Evolutionary conservation across 2,888 invertebrate genomes (phyloP), one percentile per base, ranked within the genome.

Genomic region (Ormyrus labotus): DNA sequence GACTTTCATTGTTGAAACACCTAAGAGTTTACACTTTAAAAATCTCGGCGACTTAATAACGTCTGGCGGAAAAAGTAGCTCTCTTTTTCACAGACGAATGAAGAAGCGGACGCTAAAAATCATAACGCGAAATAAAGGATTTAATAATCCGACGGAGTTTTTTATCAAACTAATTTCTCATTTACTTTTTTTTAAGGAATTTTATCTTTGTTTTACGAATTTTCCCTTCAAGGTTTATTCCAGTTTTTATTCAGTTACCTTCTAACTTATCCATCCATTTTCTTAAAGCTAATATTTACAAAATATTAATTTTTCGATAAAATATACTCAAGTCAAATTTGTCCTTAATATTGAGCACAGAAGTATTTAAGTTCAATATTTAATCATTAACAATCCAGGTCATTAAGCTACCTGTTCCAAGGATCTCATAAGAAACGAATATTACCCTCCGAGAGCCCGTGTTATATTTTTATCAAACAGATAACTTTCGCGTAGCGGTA

Each of bases 61-160:
- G 50, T 50, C 19, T 2, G 5, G 19, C 6, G 53, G 67, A 67
- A 67, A 67, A 67, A 67, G 51, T 51, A 34, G 51, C 53, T 67
- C 53, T 51, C 51, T 11, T 67, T 67, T 51, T 53, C 53, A 19
- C 19, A 10, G 13, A 10, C 19, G 19, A 19, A 67, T 19, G 67
- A 53, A 19, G n/a, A 45, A 67, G 19, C 45, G 45, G 45, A 55
- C 57, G 68, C 57, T 55, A 57, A 57, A 57, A 57, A 69, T 57
- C 68, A 69, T 57, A n/a, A 6, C 45, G 11, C 45, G 67, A 67
- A 67, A n/a, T 69, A 57, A 69, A 55, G 68, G 55, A 69, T 69
- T 69, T 69, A 69, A 69, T 69, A 69, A 69, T 57, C 55, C 45
- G 13, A 55, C 55, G 9, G 34, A 50, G 65, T 4, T 65, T 69